These are phyloP conservation scores for Lasioglossum baleicum DNA, from an alignment of 1,140 invertebrate genomes.

Conservation along the genomic window DNA sequence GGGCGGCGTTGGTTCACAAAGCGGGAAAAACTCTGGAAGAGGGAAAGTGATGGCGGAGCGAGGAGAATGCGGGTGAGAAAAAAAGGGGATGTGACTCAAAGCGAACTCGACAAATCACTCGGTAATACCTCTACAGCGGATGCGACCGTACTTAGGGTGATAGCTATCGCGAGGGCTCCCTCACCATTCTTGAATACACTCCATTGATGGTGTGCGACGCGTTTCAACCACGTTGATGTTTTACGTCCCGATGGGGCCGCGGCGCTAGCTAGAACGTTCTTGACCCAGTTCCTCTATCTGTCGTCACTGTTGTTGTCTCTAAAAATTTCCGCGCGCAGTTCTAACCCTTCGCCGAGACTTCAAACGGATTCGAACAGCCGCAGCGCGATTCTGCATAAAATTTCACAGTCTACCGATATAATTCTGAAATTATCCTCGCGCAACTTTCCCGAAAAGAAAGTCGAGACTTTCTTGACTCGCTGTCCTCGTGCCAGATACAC, in stretches of 20 bases:
- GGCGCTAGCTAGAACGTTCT: conserved; percentile 9
- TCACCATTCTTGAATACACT: conserved; percentile 20
- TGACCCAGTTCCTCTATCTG: conserved; percentile 21
- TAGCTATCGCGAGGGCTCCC: conserved; percentile 10
- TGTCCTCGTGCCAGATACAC: too few relatives aligned
- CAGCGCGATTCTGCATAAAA: too few relatives aligned
- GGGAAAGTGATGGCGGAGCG: not conserved
- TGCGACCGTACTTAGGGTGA: conserved; percentile 23
- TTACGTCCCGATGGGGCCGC: conserved; percentile 1
- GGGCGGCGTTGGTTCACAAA: not conserved
- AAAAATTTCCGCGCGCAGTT: not conserved
- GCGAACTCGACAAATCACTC: conserved; percentile 40
- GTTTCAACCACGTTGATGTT: not conserved
- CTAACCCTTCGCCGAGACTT: too few relatives aligned
- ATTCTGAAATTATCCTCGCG: too few relatives aligned
- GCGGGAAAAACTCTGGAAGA: not conserved
- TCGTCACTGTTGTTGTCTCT: not conserved
- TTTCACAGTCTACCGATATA: too few relatives aligned
- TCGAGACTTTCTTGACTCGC: not conserved
- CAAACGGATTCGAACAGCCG: too few relatives aligned
- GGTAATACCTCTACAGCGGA: conserved; percentile 31
- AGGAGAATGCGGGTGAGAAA: not conserved
- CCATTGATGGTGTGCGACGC: not conserved
- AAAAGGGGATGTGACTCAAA: not conserved
- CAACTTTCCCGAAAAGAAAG: too few relatives aligned